These are phyloP conservation scores for Dissostichus mawsoni DNA, from an alignment of 2,113 vertebrate genomes.

Conservation along the genomic window DNA sequence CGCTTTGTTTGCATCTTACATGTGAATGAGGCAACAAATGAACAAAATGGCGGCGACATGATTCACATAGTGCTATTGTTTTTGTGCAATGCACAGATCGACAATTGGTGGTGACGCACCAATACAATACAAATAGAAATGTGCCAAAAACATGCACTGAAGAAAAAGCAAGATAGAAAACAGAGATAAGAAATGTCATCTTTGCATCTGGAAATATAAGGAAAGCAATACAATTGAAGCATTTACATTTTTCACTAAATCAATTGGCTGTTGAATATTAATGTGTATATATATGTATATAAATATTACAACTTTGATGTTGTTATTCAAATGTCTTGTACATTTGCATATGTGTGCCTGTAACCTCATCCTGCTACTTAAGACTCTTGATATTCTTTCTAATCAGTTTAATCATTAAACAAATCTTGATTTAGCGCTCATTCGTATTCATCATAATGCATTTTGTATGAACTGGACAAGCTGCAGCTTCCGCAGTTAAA, in stretches of 20 bases:
- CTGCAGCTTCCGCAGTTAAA: conserved; percentile 38
- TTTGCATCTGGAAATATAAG: no score
- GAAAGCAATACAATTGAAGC: no score
- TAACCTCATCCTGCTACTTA: not conserved
- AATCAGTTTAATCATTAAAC: conserved; percentile 43
- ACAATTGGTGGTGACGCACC: not conserved
- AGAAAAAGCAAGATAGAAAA: not conserved
- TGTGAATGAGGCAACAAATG: not conserved
- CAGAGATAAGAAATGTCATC: no score
- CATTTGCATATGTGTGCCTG: not conserved
- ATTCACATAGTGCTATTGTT: not conserved
- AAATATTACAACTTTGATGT: no score
- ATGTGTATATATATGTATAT: not conserved
- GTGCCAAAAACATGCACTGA: not conserved
- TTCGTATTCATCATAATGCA: conserved; percentile 38
- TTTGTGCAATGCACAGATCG: not conserved
- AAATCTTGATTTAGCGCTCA: conserved; percentile 21
- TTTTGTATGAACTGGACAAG: conserved; percentile 54
- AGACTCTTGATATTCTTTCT: conserved; percentile 1
- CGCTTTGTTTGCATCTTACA: not conserved
- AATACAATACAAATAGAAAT: not conserved
- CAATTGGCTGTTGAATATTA: not conserved
- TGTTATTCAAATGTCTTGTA: not conserved
- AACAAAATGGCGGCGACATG: not conserved
- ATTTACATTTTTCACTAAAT: not conserved